Base-by-base conservation (phyloP, 1,140 invertebrate species). In the Euwallacea fornicatus region DNA sequence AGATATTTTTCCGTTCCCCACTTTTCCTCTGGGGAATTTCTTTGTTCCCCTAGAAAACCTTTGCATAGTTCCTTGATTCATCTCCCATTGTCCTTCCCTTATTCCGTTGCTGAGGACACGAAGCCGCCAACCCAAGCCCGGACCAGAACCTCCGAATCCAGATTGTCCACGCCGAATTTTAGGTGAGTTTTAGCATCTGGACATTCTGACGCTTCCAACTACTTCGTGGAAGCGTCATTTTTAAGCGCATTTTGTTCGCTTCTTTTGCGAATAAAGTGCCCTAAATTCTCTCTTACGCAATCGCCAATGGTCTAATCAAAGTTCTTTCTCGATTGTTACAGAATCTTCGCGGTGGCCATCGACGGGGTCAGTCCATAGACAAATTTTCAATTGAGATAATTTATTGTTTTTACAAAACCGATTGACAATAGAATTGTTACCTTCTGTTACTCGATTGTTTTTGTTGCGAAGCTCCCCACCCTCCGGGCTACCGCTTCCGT, bases 281-380 rank as follows among this genome's bases (percentile, higher is more conserved):
- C 50, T 7, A 53, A 53, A 53, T n/a, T 15, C 50, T 11, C 15
- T 53, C 15, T 53, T 53, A 15, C 21, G 9, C n/a, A 6, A 62
- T 62, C 13, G 42, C 11, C 42, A 44, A 7, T 11, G 42, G 41
- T 62, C 1, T 43, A 62, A 62, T 13, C 1, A 43, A 13, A 33
- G 21, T 61, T 61, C 43, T 10, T 61, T 61, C 56, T 55, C 68
- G 6, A 21, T 70, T 70, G 68, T 70, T 70, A 58, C 68, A 70
- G 68, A 70, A 70, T 44, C 47, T 41, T 64, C 16, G 21, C 59
- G n/a, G 13, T 15, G n/a, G 21, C n/a, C 10, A 42, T 42, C 21
- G 13, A 42, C 43, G n/a, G 21, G 21, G 21, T 33, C 10, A 21
- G 2, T 21, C 56, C 15, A 42, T n/a, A 42, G 1, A 10, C 56